Base-by-base conservation (phyloP, 2,888 invertebrate genomes). In the Gisinianus flammeolus region DNA sequence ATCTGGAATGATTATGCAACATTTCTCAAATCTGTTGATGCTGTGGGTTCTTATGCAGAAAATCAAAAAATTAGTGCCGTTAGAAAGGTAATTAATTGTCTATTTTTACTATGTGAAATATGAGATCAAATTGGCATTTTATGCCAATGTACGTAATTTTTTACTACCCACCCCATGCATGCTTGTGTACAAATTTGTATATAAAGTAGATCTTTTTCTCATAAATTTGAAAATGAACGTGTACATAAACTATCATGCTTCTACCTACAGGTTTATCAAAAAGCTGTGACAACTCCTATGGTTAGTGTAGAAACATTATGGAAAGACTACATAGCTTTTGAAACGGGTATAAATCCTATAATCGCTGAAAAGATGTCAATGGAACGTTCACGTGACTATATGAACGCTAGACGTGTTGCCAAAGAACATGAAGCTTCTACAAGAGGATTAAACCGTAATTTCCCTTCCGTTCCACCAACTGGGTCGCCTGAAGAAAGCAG, bases 11-110 rank as follows among this genome's bases (percentile, higher is more conserved):
- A 99, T 86, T 99, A 99, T 86, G 95, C 99, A 0, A 93, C 92
- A 66, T 99, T 99, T 87, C 88, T 99, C 79, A 98, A 97, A 87
- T 92, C 94, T 70, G 97, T 97, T 0, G 98, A 98, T 84, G 99
- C 98, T 0, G 93, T 97, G 0, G 99, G 99, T 0, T 97, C 97
- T 0, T 99, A 99, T 87, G 99, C 99, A 0, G 99, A 99, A 88
- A 99, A 99, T 88, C 99, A 99, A 88, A 95, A 97, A 87, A 99
- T 99, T 80, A 96, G 97, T 22, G 99, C 98, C 0, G 97, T 99
- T 2, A 90, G 99, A 67, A 96, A 98, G 90, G 95, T 94, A 85
- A 35, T 10, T 24, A 12, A 12, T 19, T 62, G n/a, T 69, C 22
- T 4, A 19, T 44, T 5, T 33, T 8, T 67, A 24, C 10, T 67